Evolutionary conservation across 2,888 invertebrate genomes (phyloP), one percentile per base, ranked within the genome.

Genomic region (Pollenia labialis): DNA sequence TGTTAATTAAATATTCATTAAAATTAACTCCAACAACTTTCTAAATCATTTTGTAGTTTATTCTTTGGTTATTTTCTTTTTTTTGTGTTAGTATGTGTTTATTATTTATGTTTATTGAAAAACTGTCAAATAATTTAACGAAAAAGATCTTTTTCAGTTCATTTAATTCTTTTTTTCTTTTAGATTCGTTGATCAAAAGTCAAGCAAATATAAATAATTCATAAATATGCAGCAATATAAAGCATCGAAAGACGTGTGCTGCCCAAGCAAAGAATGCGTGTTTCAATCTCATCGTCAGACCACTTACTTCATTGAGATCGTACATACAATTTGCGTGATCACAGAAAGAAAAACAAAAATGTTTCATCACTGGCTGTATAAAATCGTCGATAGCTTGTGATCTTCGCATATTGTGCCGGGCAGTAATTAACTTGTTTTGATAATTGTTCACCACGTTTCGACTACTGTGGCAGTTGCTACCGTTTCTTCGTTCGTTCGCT

Each of bases 371-470:
- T 58, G 72, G 71, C 64, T 72, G 56, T 52, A 50, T 0, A 71
- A 81, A 64, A 66, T n/a, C 64, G 66, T 68, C 52, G 52, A 84
- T 58, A 72, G 66, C 79, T 79, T 72, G 58, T 66, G 79, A 68
- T 68, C 84, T 60, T 72, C 60, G 18, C 18, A 74, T 84, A 58
- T 66, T 77, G 79, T 84, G 79, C 79, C 71, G 66, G 72, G 77
- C 77, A 74, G 89, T 90, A 91, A 90, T 90, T 90, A 91, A 91
- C 91, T 91, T 91, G 91, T 91, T 91, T 89, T 90, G 89, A 91
- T 91, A 91, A 91, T 91, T 91, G 91, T 89, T 90, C 88, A 90
- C 90, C 84, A 84, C 77, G 74, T 79, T 58, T 79, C 58, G 72
- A 79, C 84, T 79, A 79, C 90, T 89, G 84, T 66, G 58, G 84